Base-by-base conservation (phyloP, 2,113 vertebrate genomes). In the Sinocyclocheilus rhinocerous region DNA sequence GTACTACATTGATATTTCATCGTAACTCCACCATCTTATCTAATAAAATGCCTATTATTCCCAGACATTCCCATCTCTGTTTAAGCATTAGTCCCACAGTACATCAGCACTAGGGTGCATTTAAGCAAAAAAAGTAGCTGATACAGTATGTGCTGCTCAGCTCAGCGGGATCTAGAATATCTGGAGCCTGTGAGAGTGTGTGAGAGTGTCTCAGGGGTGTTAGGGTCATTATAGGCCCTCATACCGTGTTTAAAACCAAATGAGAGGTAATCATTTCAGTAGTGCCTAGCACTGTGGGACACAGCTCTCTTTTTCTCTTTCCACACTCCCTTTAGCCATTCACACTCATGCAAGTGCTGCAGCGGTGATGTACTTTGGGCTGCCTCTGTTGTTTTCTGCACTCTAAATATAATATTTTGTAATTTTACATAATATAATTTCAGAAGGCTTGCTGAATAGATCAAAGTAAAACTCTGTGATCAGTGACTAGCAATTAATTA, bases 231-330 rank as follows among this genome's bases (percentile, higher is more conserved):
- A 65, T 45, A 61, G 55, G 5, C 77, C 20, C 6, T 63, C 77
- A 63, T 61, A 48, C n/a, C 26, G 59, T 6, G 39, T 81, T 81
- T 65, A 26, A 65, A 65, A n/a, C 78, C 59, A 81, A 81, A 65
- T 81, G 78, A 81, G 8, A 81, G 59, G 59, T 81, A 81, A 81
- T 65, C 15, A 48, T 81, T 81, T 81, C 59, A 65, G 78, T 16
- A 81, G 36, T 81, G n/a, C 16, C 39, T 61, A 65, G 57, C 22
- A 26, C 39, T 26, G 78, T 4, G 1, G 59, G 57, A 65, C 13
- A 13, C 20, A 0, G 22, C 55, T 42, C 26, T 6, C 76, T 36
- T 20, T 79, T 61, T 80, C 55, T 57, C 29, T 78, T 39, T 39
- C 36, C 16, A 33, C 52, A 39, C 26, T 80, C 57, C 8, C 7